Percentiles rank a stretch among this genome's conserved stretches.
Evolutionary conservation across 1,140 invertebrate genomes (phyloP).

Genomic region (Zelostemma sp.): DNA sequence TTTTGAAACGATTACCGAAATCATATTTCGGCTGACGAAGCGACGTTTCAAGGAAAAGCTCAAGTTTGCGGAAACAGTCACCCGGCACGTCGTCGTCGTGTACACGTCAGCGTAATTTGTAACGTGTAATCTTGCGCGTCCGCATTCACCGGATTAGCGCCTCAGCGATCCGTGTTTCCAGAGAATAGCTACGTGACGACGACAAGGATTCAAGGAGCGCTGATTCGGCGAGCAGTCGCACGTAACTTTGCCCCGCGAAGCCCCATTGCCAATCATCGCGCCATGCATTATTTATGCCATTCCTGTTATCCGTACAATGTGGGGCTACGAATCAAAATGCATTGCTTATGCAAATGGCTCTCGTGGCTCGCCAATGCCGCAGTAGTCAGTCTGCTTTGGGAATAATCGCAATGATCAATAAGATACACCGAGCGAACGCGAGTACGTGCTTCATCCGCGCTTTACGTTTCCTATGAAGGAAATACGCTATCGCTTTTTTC

Average conservation of each 20-base stretch:
- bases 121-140: conserved; percentile 38
- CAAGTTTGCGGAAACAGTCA: conserved; percentile 11
- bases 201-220: conserved; percentile 1
- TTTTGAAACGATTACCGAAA: too few relatives aligned
- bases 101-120: conserved; percentile 32
- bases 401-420: conserved; percentile 65
- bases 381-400: conserved; percentile 49
- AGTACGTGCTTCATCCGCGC: neutral
- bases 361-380: conserved; percentile 52
- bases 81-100: conserved; percentile 30
- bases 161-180: conserved; percentile 31
- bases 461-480: too few relatives aligned
- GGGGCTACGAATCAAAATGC: conserved; percentile 66
- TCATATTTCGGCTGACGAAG: too few relatives aligned
- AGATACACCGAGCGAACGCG: conserved; percentile 48
- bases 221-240: conserved; percentile 34
- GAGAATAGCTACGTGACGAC: conserved; percentile 9
- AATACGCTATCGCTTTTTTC: too few relatives aligned
- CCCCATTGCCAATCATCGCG: conserved; percentile 60
- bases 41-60: too few relatives aligned
- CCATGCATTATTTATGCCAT: conserved; percentile 69
- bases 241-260: conserved; percentile 47
- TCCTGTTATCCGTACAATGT: conserved; percentile 55
- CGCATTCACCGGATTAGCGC: conserved; percentile 36
- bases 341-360: conserved; percentile 69